Percentiles rank a stretch among this genome's conserved stretches.
Evolutionary conservation across 2,797 vertebrate genomes (phyloP).

Genomic region (Falco berigora): DNA sequence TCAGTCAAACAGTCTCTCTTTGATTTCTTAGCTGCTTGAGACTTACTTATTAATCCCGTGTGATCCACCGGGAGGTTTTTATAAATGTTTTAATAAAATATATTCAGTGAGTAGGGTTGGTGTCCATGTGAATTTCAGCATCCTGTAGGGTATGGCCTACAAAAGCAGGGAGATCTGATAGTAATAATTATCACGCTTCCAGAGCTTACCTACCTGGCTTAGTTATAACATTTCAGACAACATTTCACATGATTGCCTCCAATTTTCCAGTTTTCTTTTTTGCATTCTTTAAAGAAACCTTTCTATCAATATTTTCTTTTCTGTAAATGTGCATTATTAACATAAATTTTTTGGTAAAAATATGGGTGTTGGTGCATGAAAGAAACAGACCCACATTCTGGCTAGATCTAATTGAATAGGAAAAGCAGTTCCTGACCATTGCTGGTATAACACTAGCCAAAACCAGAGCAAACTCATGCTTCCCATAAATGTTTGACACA

Average conservation of each 20-base stretch:
- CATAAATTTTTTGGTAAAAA: background rate
- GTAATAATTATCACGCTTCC: background rate
- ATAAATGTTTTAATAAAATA: background rate
- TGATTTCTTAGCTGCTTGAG: background rate
- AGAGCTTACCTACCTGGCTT: background rate
- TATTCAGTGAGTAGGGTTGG: background rate
- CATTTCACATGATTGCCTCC: background rate
- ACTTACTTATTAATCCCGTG: constrained; percentile 1
- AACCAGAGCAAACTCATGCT: background rate
- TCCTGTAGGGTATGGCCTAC: background rate
- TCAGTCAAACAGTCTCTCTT: background rate
- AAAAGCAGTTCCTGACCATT: background rate
- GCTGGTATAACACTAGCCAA: background rate
- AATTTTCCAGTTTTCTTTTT: background rate
- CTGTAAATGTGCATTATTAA: background rate
- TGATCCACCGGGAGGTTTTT: background rate
- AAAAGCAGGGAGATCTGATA: background rate
- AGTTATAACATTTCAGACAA: background rate
- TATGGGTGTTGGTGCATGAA: background rate
- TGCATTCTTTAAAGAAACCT: background rate
- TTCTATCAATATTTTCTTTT: background rate
- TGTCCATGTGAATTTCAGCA: background rate
- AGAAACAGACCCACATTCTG: background rate
- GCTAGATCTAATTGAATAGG: background rate
- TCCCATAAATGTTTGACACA: background rate